A percentile compares a stretch with the other conserved stretches of the same genome.
Evolutionary conservation across 2,888 invertebrate species (phyloP).

Genomic region (Cheilosia urbana): DNA sequence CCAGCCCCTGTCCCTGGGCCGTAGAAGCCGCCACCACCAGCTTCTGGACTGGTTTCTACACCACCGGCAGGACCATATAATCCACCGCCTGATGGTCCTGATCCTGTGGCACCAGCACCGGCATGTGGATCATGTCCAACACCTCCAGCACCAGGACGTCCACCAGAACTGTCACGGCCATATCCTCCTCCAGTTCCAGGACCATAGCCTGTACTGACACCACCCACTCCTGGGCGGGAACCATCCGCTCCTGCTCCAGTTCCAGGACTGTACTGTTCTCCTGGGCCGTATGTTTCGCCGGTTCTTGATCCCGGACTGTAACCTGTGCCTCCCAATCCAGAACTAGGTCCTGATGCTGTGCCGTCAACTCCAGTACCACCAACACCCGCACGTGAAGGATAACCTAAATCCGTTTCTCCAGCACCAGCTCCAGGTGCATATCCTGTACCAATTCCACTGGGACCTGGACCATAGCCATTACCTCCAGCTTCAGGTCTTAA

Average conservation of each 20-base stretch:
- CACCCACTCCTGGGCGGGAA: conserved; percentile 16
- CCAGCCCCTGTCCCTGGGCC: not conserved
- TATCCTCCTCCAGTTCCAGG: conserved; percentile 8
- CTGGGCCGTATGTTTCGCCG: conserved; percentile 21
- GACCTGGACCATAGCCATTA: too few relatives aligned
- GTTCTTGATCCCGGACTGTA: conserved; percentile 5
- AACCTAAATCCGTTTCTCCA: too few relatives aligned
- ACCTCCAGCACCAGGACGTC: conserved; percentile 67
- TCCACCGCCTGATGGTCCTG: conserved; percentile 5
- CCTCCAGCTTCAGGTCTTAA: too few relatives aligned
- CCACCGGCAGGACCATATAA: conserved; percentile 4
- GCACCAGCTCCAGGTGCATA: too few relatives aligned
- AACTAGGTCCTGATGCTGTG: conserved; percentile 19
- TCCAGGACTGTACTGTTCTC: conserved; percentile 8
- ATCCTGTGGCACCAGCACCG: conserved; percentile 22
- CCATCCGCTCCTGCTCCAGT: conserved; percentile 25
- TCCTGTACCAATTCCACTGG: too few relatives aligned
- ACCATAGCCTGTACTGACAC: conserved; percentile 36
- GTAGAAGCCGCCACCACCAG: not conserved
- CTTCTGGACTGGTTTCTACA: not conserved
- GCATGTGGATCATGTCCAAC: conserved; percentile 50
- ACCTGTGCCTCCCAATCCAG: conserved; percentile 2
- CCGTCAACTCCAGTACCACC: not conserved
- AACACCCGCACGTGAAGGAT: conserved; percentile 23
- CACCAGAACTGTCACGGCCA: conserved; percentile 16